Percentiles rank a stretch among this genome's conserved stretches.
Conservation (phyloP, 2,797 vertebrate species). For the Bufotes viridis region DNA sequence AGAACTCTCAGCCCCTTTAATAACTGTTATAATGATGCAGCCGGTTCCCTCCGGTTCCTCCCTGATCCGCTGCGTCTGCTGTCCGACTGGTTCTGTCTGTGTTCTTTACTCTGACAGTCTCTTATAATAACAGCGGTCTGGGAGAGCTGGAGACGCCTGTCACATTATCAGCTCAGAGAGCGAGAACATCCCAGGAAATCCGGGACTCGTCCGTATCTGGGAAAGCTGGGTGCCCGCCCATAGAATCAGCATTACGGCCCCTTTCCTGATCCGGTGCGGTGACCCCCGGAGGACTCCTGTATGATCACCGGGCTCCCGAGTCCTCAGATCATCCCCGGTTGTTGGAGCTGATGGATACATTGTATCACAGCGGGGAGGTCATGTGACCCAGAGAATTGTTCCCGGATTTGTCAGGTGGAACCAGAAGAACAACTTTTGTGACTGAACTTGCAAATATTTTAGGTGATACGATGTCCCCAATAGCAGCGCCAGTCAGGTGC, state of each 20-base stretch:
- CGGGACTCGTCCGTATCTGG: too few relatives aligned
- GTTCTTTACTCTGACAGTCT: not conserved
- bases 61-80: not conserved
- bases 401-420: too few relatives aligned
- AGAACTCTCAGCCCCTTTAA: not conserved
- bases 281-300: too few relatives aligned
- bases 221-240: too few relatives aligned
- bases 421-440: too few relatives aligned
- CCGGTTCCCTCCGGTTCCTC: not conserved
- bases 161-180: not conserved
- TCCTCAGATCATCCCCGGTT: too few relatives aligned
- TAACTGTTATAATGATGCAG: not conserved
- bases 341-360: not conserved
- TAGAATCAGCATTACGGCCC: too few relatives aligned
- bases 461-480: too few relatives aligned
- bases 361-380: not conserved
- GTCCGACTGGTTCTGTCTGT: constrained; percentile 9
- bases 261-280: too few relatives aligned
- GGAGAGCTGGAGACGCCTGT: not conserved
- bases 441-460: too few relatives aligned
- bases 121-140: not conserved
- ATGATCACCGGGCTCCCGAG: too few relatives aligned
- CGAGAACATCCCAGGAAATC: not conserved
- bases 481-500: too few relatives aligned
- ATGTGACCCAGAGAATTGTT: not conserved